Evolutionary conservation across 1,140 invertebrate species (phyloP).

Genomic region (Condylostylus longicornis): DNA sequence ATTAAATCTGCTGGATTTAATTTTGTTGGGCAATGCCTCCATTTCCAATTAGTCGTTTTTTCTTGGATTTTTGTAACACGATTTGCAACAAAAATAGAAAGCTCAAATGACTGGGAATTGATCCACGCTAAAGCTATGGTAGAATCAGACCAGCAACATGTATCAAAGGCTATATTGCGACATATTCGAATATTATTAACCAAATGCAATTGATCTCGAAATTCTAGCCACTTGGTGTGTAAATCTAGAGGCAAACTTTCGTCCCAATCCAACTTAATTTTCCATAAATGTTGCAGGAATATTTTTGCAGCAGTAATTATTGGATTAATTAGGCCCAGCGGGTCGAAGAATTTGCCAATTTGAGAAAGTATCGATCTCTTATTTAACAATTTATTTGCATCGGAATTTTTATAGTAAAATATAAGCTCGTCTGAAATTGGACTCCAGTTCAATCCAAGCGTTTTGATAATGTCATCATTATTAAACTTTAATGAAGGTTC

Average conservation of each 20-base stretch:
- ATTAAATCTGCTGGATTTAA: slow-evolving; percentile 21
- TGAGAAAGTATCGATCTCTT: slow-evolving; percentile 16
- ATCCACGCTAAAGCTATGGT: slow-evolving; percentile 1
- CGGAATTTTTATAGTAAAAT: no score
- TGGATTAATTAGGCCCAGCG: slow-evolving; percentile 31
- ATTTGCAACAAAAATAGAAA: slow-evolving; percentile 23
- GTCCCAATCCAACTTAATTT: slow-evolving; percentile 29
- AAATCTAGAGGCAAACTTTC: slow-evolving; percentile 9
- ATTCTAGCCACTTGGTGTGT: no score
- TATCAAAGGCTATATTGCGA: not conserved
- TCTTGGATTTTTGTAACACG: slow-evolving; percentile 22
- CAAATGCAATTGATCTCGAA: no score
- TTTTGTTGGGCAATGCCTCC: slow-evolving; percentile 19
- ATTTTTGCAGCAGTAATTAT: slow-evolving; percentile 27
- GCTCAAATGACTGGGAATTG: not conserved
- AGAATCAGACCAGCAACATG: not conserved
- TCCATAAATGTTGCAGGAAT: slow-evolving; percentile 32
- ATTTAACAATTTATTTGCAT: no score
- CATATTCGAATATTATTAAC: not conserved
- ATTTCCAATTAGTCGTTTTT: slow-evolving; percentile 8
- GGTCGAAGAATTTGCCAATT: slow-evolving; percentile 29
- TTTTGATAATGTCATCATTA: no score
- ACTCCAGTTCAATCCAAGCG: slow-evolving; percentile 21
- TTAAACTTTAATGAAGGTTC: no score
- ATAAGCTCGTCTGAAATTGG: slow-evolving; percentile 13